Evolutionary conservation across 2,888 invertebrate species (phyloP).

Genomic region (Hirudinaria manillensis): DNA sequence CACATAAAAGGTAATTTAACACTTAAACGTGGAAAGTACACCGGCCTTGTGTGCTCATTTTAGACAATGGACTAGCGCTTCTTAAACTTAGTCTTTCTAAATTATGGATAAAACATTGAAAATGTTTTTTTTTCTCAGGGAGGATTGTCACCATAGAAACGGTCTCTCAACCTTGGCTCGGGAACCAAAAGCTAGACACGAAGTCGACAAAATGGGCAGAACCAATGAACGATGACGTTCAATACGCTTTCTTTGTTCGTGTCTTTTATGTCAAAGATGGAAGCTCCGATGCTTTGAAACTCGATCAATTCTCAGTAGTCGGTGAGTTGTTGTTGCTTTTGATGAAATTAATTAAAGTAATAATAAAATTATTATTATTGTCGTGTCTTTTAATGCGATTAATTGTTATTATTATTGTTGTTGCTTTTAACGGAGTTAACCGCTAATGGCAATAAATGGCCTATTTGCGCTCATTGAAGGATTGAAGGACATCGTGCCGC

Average conservation of each 20-base stretch:
- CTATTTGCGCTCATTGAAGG: conserved; percentile 30
- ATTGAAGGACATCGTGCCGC: conserved; percentile 38
- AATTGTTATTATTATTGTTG: background rate
- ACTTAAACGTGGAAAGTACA: too few species aligned
- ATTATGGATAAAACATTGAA: background rate
- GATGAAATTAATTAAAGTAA: too few species aligned
- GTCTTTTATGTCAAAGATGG: conserved; percentile 35
- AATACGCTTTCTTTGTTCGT: conserved; percentile 38
- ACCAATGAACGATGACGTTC: conserved; percentile 36
- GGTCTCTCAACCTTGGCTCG: conserved; percentile 31
- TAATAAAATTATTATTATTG: background rate
- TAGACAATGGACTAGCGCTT: background rate
- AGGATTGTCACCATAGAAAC: conserved; percentile 38
- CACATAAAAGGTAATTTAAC: conserved; percentile 32
- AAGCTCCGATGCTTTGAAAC: conserved; percentile 10
- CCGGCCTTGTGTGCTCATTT: background rate
- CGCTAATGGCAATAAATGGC: background rate
- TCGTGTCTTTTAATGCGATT: background rate
- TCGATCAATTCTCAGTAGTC: conserved; percentile 9
- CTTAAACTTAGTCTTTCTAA: background rate
- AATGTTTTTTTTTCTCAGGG: conserved; percentile 32
- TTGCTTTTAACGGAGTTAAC: background rate
- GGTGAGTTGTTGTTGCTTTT: background rate
- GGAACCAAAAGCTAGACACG: conserved; percentile 36
- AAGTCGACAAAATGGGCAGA: conserved; percentile 38